phyloP scores from a whole-genome alignment of 2,797 vertebrate genomes.

The Sternotherus odoratus region DNA sequence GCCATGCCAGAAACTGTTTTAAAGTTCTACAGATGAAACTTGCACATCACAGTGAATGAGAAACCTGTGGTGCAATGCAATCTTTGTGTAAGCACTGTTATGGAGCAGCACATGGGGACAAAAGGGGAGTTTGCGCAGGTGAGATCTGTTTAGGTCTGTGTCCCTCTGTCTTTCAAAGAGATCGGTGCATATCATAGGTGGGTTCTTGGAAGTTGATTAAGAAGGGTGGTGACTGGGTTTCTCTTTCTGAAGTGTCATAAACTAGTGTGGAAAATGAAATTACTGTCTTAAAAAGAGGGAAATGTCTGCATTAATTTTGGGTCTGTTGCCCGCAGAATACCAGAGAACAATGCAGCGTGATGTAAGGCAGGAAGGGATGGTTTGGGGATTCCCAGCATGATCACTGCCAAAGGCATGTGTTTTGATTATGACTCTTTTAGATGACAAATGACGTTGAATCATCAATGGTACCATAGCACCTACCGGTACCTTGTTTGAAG shows the following conservation, averaged over 20 bases:
- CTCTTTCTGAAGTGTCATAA: background rate
- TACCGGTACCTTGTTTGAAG: background rate
- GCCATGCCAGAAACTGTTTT: background rate
- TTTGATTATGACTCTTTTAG: background rate
- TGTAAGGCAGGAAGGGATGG: background rate
- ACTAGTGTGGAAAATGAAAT: background rate
- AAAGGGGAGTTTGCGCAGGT: background rate
- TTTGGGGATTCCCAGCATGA: background rate
- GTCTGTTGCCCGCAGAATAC: background rate
- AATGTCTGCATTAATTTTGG: accelerated
- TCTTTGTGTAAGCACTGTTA: background rate
- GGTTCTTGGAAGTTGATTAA: conserved; percentile 29
- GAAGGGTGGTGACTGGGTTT: conserved; percentile 33
- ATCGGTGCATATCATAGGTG: accelerated
- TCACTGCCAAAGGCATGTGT: accelerated
- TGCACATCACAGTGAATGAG: background rate
- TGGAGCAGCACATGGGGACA: background rate
- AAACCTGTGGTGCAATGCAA: background rate
- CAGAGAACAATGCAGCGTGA: background rate
- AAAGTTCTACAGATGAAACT: background rate
- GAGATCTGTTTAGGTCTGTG: background rate
- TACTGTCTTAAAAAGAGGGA: background rate
- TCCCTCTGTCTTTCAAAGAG: background rate
- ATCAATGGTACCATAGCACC: background rate
- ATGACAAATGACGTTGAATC: background rate